Evolutionary conservation across 1,140 invertebrate species (phyloP), one percentile per base, ranked within the genome.

Genomic region (Wiebesia pumilae): DNA sequence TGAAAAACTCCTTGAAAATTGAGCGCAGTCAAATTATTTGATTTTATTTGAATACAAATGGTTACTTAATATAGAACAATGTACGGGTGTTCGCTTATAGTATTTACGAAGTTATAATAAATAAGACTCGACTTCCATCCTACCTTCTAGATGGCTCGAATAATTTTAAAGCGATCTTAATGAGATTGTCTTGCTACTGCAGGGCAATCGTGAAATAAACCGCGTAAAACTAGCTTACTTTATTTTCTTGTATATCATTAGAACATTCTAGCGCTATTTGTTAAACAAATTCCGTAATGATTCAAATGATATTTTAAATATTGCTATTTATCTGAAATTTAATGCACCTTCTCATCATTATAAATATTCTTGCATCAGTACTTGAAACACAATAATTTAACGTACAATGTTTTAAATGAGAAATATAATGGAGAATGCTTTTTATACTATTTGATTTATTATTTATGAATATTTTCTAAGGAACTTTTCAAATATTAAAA

Each of bases 91-190:
- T 35, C 30, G 24, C 47, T 67, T 40, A 51, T 43, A 24, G 30
- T 83, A 62, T 87, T 83, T 82, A 85, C 47, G 54, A 73, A 78
- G 79, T 65, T 65, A 73, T 77, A 88, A 88, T 83, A 79, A 88
- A 88, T 83, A 79, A 82, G 78, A 88, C 69, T 77, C n/a, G 81
- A 82, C 83, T 58, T 79, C 40, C 71, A 43, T 79, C 83, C 47
- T 84, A 21, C 81, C 19, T 75, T 35, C 51, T 80, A 0, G 43
- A 81, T 54, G 27, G 73, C 24, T 38, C 33, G 67, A 83, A 69
- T 78, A n/a, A 82, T 79, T 84, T 71, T 69, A 35, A 35, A 75
- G 14, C 82, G 80, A 81, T 84, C 82, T 84, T 88, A 88, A 86
- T 83, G 73, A 86, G 75, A 87, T 87, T 84, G 87, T 82, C 84